Base-by-base conservation (phyloP, 2,113 vertebrate genomes). In the Oenanthe oenanthe region DNA sequence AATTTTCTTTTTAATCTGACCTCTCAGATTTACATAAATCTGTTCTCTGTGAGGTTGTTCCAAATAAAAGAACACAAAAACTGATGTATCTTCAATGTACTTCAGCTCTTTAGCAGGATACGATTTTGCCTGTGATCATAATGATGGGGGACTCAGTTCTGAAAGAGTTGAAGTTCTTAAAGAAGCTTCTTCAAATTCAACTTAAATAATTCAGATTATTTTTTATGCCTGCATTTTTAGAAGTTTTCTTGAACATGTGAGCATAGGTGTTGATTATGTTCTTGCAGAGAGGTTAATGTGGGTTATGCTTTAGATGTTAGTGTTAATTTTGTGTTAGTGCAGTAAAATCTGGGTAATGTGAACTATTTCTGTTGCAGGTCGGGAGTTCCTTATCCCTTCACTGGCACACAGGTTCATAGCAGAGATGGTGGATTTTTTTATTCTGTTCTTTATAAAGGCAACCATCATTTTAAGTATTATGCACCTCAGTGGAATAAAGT, bases 401-500 rank as follows among this genome's bases (percentile, higher is more conserved):
- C 98, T 99, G 96, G 98, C 99, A 32, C 99, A 99, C 96, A 98
- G 99, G 87, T 99, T 99, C 97, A 97, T 99, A 82, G 99, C 99
- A 29, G 99, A 99, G 97, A 99, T 98, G 87, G 98, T 99, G 97
- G 99, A 99, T 95, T 99, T 99, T 96, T 98, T 99, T 93, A 99
- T 99, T 95, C 98, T 99, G 38, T 99, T 99, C 95, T 99, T 99
- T 90, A 98, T 99, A 94, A 99, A 99, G 96, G 99, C 99, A 93
- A 98, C 98, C 73, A 98, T 99, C 80, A 98, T 99, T 84, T 97
- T 99, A 97, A 99, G 98, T 97, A 98, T 99, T 96, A 99, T 99
- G 98, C 99, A 99, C 81, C 97, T 99, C 96, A 99, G 98, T 97
- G 99, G 99, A 92, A 99, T 99, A 98, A 99, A 99, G 99, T 99